Evolutionary conservation across 2,797 vertebrate species (phyloP).

Genomic region (Manis crassicaudata): DNA sequence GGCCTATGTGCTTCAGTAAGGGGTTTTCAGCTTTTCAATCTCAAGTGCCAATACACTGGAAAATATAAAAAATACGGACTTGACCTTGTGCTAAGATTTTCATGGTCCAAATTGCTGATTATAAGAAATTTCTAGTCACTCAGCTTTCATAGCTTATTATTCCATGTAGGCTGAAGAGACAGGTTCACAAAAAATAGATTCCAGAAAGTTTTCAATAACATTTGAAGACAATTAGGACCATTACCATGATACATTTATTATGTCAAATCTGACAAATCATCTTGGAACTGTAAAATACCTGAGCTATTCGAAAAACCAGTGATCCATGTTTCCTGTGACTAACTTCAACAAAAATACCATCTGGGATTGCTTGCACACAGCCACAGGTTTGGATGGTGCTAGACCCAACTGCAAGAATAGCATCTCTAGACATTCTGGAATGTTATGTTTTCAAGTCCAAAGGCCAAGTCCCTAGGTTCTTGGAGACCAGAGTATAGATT

Average conservation of each 20-base stretch:
- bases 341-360: neutral
- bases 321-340: neutral
- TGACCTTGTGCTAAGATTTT: neutral
- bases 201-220: neutral
- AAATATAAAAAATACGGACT: neutral
- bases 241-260: neutral
- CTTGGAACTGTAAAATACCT: neutral
- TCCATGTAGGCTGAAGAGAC: neutral
- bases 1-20: neutral
- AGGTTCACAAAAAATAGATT: neutral
- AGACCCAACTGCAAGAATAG: accelerated
- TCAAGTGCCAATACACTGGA: neutral
- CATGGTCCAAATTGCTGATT: neutral
- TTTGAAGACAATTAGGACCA: neutral
- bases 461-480: neutral
- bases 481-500: neutral
- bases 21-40: neutral
- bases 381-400: neutral
- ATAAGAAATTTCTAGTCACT: neutral
- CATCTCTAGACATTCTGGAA: neutral
- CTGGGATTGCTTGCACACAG: neutral
- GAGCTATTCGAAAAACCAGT: neutral
- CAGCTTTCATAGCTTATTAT: neutral
- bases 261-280: neutral
- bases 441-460: neutral